Percentiles rank a stretch among this genome's conserved stretches.
Conservation (phyloP, 53 echinoderm and acorn worm genomes). For the Paelopatides confundens region DNA sequence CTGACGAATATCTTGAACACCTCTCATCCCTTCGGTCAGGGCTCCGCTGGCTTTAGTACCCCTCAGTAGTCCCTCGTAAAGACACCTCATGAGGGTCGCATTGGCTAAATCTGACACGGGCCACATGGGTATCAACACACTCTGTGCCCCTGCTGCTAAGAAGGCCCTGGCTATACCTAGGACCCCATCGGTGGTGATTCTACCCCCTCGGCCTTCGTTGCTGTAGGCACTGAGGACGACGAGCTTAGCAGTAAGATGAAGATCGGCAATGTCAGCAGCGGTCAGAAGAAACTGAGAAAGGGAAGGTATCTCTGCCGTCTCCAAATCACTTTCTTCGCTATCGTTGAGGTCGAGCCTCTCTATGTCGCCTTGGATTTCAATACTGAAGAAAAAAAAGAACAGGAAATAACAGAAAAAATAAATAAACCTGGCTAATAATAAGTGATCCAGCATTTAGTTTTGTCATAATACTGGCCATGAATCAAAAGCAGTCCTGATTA, state of each 20-base stretch:
- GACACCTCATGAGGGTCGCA: slow-evolving; percentile 83
- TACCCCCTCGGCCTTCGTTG: slow-evolving; percentile 75
- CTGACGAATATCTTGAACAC: slow-evolving; percentile 80
- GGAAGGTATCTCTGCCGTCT: slow-evolving; percentile 82
- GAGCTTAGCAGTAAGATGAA: slow-evolving; percentile 94
- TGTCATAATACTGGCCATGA: too few species aligned
- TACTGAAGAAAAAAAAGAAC: not conserved
- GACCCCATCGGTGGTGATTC: slow-evolving; percentile 90
- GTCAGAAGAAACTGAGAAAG: slow-evolving; percentile 93
- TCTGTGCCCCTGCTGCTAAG: slow-evolving; percentile 96
- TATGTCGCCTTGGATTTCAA: slow-evolving; percentile 24
- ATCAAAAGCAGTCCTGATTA: too few species aligned
- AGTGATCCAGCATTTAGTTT: too few species aligned
- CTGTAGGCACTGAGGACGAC: slow-evolving; percentile 93
- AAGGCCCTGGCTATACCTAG: slow-evolving; percentile 91
- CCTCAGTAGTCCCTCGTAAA: slow-evolving; percentile 82
- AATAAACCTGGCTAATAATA: not conserved
- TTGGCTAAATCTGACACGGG: slow-evolving; percentile 85
- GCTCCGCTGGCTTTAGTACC: slow-evolving; percentile 89
- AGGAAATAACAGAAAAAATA: not conserved
- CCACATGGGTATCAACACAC: slow-evolving; percentile 97
- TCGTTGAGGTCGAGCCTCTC: slow-evolving; percentile 95
- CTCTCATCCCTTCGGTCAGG: slow-evolving; percentile 89
- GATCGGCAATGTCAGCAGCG: slow-evolving; percentile 91
- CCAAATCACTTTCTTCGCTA: slow-evolving; percentile 72